phyloP scores from a whole-genome alignment of 2,888 invertebrate genomes.

The Laspeyria flexula region DNA sequence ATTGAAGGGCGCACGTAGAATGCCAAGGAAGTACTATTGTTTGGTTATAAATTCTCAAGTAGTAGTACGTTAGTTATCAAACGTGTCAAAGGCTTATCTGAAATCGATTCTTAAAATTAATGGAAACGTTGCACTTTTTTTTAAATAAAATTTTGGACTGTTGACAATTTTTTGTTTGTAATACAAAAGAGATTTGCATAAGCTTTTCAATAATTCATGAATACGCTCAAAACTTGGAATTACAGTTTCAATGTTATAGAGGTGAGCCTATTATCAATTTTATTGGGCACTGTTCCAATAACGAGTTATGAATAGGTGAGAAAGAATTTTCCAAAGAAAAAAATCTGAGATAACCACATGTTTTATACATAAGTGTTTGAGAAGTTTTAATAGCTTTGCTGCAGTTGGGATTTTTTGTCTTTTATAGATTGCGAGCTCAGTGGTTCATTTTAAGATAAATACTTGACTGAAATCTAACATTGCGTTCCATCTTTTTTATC shows the following conservation, averaged over 20 bases:
- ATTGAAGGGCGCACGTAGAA: constrained; percentile 62
- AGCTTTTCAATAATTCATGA: neutral
- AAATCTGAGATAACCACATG: neutral
- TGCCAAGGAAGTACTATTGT: constrained; percentile 69
- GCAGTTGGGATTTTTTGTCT: no score
- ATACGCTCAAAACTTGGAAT: neutral
- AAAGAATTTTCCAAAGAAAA: neutral
- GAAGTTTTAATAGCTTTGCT: no score
- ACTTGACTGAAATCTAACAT: no score
- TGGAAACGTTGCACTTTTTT: neutral
- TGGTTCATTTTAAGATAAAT: no score
- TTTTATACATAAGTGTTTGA: neutral
- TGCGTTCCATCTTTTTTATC: no score
- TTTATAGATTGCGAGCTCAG: no score
- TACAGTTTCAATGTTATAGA: constrained; percentile 5
- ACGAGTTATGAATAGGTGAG: neutral
- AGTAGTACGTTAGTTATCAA: constrained; percentile 15
- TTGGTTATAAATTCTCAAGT: constrained; percentile 22
- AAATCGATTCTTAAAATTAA: neutral
- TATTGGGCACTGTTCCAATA: constrained; percentile 8
- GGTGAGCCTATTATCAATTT: constrained; percentile 12
- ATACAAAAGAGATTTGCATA: no score
- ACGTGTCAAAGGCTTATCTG: neutral
- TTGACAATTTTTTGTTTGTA: neutral
- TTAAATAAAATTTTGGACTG: neutral